phyloP scores from a whole-genome alignment of 2,113 vertebrate species.

The Gyps fulvus region DNA sequence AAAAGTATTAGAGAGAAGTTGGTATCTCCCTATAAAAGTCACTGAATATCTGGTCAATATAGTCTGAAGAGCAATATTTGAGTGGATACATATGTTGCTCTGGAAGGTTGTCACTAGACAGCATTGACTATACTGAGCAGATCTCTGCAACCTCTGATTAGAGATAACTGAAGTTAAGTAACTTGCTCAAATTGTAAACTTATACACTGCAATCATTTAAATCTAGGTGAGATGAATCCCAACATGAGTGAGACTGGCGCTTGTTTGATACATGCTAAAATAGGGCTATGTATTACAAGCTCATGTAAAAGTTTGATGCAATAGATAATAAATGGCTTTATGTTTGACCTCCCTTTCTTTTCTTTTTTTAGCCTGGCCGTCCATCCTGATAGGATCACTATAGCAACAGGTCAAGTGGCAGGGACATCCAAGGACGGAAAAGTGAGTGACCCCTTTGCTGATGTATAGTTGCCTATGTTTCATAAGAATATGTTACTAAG shows the following conservation, averaged over 20 bases:
- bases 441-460: slow-evolving; percentile 77
- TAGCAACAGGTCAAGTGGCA: slow-evolving; percentile 96
- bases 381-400: slow-evolving; percentile 98
- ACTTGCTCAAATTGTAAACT: background rate
- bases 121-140: background rate
- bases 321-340: background rate
- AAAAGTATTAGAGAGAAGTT: background rate
- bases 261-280: background rate
- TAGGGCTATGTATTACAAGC: background rate
- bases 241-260: background rate
- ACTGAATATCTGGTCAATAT: background rate
- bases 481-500: background rate
- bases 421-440: slow-evolving; percentile 97
- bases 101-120: background rate
- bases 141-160: background rate
- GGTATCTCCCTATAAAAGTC: background rate
- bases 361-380: slow-evolving; percentile 86
- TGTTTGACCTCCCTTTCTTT: background rate
- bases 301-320: background rate
- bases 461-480: background rate
- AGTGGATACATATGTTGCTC: background rate
- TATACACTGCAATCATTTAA: background rate
- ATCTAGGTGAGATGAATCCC: background rate
- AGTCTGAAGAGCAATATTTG: background rate
- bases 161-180: background rate